Conservation (phyloP, 1,140 invertebrate genomes). For the Drosophila burlai region DNA sequence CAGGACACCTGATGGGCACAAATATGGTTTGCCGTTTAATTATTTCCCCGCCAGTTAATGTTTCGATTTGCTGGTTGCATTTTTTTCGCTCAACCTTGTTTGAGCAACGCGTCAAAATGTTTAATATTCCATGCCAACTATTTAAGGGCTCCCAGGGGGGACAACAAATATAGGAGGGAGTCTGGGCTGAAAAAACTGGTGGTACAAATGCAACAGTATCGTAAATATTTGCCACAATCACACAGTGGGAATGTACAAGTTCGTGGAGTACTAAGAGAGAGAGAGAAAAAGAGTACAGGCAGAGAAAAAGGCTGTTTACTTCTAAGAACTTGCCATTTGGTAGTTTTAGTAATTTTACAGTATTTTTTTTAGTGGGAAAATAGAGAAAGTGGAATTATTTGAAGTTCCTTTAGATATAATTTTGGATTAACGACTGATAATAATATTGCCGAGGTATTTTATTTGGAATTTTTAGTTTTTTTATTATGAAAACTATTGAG, state of each 20-base stretch:
- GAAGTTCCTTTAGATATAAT: background rate
- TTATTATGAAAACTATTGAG: no score
- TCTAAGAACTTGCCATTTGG: background rate
- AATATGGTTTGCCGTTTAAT: slow-evolving; percentile 51
- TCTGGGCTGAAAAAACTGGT: background rate
- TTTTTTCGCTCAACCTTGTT: slow-evolving; percentile 26
- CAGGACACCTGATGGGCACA: slow-evolving; percentile 52
- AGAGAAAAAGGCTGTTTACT: background rate
- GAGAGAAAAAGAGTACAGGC: background rate
- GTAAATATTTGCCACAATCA: slow-evolving; percentile 59
- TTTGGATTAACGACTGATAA: background rate
- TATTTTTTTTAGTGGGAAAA: background rate
- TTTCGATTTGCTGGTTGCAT: slow-evolving; percentile 30
- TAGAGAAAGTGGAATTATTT: background rate
- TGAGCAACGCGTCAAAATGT: slow-evolving; percentile 45
- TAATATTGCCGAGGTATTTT: background rate
- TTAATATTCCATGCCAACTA: slow-evolving; percentile 59
- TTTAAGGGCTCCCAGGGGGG: slow-evolving; percentile 30
- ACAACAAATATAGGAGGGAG: slow-evolving; percentile 1
- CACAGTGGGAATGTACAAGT: slow-evolving; percentile 17
- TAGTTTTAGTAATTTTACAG: background rate
- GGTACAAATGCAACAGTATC: slow-evolving; percentile 21
- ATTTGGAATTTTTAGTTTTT: background rate
- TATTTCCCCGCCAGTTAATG: slow-evolving; percentile 54
- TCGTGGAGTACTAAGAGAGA: background rate